Conservation (phyloP, 2,888 invertebrate genomes). For the Cataglyphis altisquamis region DNA sequence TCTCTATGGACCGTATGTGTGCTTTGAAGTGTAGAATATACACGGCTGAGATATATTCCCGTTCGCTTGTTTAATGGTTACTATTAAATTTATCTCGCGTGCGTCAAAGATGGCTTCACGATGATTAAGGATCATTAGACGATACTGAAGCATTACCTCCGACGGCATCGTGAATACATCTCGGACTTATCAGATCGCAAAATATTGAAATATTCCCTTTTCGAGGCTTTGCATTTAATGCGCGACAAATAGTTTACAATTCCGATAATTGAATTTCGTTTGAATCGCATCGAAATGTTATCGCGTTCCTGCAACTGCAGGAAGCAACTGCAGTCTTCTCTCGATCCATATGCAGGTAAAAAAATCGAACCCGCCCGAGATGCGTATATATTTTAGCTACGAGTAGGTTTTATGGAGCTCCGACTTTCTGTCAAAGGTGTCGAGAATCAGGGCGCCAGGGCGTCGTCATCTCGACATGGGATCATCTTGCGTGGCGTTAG, state of each 20-base stretch:
- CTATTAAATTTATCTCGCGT: conserved; percentile 64
- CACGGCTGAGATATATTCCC: conserved; percentile 59
- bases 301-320: neutral
- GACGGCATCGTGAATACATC: conserved; percentile 25
- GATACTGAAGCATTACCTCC: conserved; percentile 37
- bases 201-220: conserved; percentile 36
- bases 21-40: conserved; percentile 61
- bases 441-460: conserved; percentile 79
- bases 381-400: conserved; percentile 36
- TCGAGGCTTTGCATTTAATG: conserved; percentile 8
- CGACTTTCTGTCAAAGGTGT: conserved; percentile 62
- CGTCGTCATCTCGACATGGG: conserved; percentile 84
- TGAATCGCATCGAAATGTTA: neutral
- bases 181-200: conserved; percentile 28
- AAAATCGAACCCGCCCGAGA: conserved; percentile 12
- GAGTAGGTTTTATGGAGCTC: conserved; percentile 68
- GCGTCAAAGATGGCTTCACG: conserved; percentile 55
- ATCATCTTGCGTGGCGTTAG: conserved; percentile 78
- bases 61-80: conserved; percentile 52
- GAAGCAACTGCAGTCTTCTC: neutral
- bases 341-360: conserved; percentile 34
- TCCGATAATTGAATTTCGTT: conserved; percentile 36
- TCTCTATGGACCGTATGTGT: conserved; percentile 49
- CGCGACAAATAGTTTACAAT: conserved; percentile 26
- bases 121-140: conserved; percentile 56